Evolutionary conservation across 2,797 vertebrate genomes (phyloP).

Genomic region (Xyrichtys novacula): DNA sequence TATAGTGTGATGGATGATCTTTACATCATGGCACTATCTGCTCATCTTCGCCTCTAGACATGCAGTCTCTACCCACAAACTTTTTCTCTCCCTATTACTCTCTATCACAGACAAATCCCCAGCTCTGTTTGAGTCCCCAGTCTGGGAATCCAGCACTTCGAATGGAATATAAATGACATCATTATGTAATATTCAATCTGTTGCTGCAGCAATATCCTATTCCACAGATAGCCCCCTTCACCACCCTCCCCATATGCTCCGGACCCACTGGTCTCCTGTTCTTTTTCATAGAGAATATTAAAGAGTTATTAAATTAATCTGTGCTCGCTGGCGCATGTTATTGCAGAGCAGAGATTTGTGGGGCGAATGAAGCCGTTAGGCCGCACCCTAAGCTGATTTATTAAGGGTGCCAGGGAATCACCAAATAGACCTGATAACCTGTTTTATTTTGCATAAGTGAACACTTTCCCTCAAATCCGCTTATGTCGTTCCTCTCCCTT

Average conservation of each 20-base stretch:
- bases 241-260: conserved; percentile 74
- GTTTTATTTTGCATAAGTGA: conserved; percentile 88
- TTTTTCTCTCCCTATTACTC: conserved; percentile 47
- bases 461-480: conserved; percentile 83
- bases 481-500: conserved; percentile 54
- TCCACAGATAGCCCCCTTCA: conserved; percentile 74
- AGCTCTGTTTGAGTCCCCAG: conserved; percentile 64
- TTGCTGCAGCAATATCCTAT: conserved; percentile 83
- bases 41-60: conserved; percentile 35
- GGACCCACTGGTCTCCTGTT: conserved; percentile 73
- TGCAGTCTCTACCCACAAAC: conserved; percentile 37
- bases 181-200: conserved; percentile 87
- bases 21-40: conserved; percentile 10
- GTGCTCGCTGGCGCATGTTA: conserved; percentile 87
- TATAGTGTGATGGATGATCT: conserved; percentile 15
- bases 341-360: conserved; percentile 88
- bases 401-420: conserved; percentile 85
- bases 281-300: conserved; percentile 86
- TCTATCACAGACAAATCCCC: conserved; percentile 74
- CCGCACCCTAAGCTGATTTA: conserved; percentile 87
- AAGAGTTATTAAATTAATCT: conserved; percentile 91
- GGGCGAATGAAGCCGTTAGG: conserved; percentile 85
- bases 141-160: conserved; percentile 70
- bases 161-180: conserved; percentile 86
- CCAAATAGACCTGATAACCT: conserved; percentile 87